Evolutionary conservation across 2,113 vertebrate genomes (phyloP).

Genomic region (Mus spicilegus): DNA sequence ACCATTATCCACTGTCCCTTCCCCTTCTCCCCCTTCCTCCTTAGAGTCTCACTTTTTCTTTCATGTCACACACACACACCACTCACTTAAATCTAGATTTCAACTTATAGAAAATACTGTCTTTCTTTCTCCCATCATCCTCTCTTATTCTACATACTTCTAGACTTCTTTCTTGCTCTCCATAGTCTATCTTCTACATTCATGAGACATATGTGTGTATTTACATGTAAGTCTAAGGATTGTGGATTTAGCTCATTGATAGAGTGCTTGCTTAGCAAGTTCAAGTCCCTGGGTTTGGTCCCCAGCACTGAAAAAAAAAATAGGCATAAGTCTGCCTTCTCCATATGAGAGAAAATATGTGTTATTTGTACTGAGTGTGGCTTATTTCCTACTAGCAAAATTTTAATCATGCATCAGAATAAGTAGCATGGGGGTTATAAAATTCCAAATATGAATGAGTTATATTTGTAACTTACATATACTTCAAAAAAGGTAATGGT

Average conservation of each 20-base stretch:
- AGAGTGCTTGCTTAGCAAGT: not conserved
- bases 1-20: not conserved
- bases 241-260: not conserved
- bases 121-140: not conserved
- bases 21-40: not conserved
- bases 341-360: not conserved
- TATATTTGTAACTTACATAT: slow-evolving; percentile 41
- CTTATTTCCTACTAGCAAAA: not conserved
- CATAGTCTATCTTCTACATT: not conserved
- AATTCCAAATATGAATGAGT: not conserved
- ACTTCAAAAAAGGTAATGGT: slow-evolving; percentile 41
- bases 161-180: not conserved
- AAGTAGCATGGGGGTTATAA: not conserved
- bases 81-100: not conserved
- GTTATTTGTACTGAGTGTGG: not conserved
- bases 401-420: not conserved
- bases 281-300: not conserved
- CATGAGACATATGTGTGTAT: not conserved
- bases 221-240: not conserved
- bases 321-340: not conserved
- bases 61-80: not conserved
- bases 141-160: not conserved
- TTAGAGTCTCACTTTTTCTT: not conserved
- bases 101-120: not conserved
- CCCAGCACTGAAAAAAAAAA: not conserved